These are phyloP conservation scores for Halcyon leucocephala DNA, from an alignment of 2,797 vertebrate genomes.

Conservation along the genomic window DNA sequence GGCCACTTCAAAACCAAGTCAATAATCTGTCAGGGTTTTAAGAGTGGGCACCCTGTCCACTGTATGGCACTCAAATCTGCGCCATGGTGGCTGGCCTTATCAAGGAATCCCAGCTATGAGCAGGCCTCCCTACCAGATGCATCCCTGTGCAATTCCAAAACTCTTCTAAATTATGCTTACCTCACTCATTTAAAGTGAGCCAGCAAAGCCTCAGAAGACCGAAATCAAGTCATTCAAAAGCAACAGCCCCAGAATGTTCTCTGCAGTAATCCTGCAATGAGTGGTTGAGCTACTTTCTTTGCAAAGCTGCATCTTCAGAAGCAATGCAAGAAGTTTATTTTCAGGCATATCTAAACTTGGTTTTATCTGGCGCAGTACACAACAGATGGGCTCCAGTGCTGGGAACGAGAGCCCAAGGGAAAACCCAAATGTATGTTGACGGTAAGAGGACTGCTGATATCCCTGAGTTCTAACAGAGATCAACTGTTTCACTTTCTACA, in stretches of 20 bases:
- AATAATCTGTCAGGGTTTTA: background rate
- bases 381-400: background rate
- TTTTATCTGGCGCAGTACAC: background rate
- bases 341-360: background rate
- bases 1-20: background rate
- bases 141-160: rapidly evolving
- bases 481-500: background rate
- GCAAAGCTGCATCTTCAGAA: background rate
- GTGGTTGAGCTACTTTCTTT: background rate
- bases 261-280: background rate
- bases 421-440: background rate
- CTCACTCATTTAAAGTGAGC: background rate
- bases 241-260: background rate
- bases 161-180: background rate
- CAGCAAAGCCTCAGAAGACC: background rate
- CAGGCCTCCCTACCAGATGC: background rate
- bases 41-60: background rate
- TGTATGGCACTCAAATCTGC: background rate
- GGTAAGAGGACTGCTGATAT: background rate
- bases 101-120: background rate
- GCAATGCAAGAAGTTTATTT: background rate
- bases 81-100: background rate
- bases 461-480: background rate
- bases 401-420: background rate
- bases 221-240: background rate